These are phyloP conservation scores for Montipora sp. DNA, from an alignment of 64 coral and sea anemone genomes.

Conservation along the genomic window DNA sequence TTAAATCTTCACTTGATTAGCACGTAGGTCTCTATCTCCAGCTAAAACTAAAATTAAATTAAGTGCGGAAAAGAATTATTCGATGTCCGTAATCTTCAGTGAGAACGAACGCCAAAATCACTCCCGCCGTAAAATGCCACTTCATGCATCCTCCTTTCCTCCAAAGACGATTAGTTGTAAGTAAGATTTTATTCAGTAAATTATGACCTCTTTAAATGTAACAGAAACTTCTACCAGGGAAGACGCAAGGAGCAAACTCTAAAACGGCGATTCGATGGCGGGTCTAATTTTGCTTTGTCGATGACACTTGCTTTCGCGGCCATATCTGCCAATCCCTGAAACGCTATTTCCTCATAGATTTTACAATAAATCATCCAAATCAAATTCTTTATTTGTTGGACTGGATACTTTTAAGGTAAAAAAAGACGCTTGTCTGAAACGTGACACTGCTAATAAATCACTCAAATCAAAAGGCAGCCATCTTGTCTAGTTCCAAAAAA, in stretches of 20 bases:
- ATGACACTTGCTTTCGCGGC: neutral
- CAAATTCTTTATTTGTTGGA: neutral
- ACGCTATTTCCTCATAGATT: constrained; percentile 21
- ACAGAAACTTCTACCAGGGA: neutral
- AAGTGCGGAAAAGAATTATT: neutral
- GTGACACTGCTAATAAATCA: constrained; percentile 37
- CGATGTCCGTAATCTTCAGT: neutral
- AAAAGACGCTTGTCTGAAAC: constrained; percentile 33
- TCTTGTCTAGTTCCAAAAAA: constrained; percentile 23
- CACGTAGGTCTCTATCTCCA: neutral
- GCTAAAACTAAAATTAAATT: neutral
- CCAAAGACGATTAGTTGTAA: neutral
- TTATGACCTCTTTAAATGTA: neutral
- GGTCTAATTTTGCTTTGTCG: neutral
- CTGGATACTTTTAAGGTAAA: neutral
- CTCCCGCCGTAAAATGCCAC: neutral
- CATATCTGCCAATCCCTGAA: constrained; percentile 33
- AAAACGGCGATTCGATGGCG: neutral
- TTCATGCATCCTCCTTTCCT: neutral
- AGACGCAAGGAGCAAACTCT: neutral
- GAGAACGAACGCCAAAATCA: neutral
- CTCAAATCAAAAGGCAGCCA: neutral
- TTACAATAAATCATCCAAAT: constrained; percentile 9
- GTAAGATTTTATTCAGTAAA: neutral
- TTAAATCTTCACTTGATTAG: neutral